These are phyloP conservation scores for Tenebrosternarchus preto DNA, from an alignment of 2,113 vertebrate species.

Conservation along the genomic window DNA sequence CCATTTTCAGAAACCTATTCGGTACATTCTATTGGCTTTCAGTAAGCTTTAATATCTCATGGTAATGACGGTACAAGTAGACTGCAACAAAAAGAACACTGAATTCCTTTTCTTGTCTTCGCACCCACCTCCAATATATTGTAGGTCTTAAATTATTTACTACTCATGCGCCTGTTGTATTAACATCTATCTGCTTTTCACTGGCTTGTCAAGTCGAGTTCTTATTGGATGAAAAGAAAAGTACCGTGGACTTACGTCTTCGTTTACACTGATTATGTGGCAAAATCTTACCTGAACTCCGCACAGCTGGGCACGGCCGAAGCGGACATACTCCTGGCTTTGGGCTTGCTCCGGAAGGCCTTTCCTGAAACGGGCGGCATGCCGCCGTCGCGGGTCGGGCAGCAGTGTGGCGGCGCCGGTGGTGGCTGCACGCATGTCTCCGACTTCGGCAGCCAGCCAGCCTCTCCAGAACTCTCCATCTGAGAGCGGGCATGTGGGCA, in stretches of 20 bases:
- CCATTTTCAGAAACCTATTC: not conserved
- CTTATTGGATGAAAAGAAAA: too few relatives aligned
- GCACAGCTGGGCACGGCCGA: conserved; percentile 79
- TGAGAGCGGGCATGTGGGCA: not conserved
- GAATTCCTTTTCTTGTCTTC: not conserved
- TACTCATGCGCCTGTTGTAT: too few relatives aligned
- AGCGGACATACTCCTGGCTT: conserved; percentile 87
- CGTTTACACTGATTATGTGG: too few relatives aligned
- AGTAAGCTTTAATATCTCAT: not conserved
- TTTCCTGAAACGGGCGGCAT: conserved; percentile 68
- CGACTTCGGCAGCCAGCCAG: conserved; percentile 23
- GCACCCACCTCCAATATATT: too few relatives aligned
- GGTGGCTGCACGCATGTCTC: conserved; percentile 68
- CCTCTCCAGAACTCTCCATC: conserved; percentile 39
- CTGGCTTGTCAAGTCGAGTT: too few relatives aligned
- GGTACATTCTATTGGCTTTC: not conserved
- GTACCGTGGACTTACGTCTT: too few relatives aligned
- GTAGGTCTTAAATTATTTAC: too few relatives aligned
- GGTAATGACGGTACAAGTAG: not conserved
- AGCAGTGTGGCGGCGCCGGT: conserved; percentile 70
- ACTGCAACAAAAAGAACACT: not conserved
- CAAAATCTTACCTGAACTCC: conserved; percentile 81
- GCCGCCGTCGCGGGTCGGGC: conserved; percentile 75
- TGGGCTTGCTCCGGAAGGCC: conserved; percentile 74
- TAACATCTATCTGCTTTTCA: too few relatives aligned